Evolutionary conservation across 2,797 vertebrate genomes (phyloP).

Genomic region (Dendrocincla fuliginosa): DNA sequence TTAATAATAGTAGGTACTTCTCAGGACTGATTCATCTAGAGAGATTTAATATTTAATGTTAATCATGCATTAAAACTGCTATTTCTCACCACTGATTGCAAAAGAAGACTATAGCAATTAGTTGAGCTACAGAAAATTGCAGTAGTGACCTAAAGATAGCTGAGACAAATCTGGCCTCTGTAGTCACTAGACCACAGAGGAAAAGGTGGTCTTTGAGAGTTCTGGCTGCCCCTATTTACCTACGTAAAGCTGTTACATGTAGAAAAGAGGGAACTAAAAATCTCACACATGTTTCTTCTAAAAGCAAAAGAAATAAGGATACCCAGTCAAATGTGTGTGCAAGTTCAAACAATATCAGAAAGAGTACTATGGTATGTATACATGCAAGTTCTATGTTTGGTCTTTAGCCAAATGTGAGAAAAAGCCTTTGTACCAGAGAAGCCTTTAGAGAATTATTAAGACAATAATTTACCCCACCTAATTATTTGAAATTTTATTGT

Average conservation of each 20-base stretch:
- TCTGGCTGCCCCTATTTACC: background rate
- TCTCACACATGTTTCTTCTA: background rate
- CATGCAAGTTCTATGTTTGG: background rate
- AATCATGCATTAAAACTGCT: background rate
- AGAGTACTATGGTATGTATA: background rate
- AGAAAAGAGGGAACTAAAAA: background rate
- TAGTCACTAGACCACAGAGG: background rate
- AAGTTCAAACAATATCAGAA: background rate
- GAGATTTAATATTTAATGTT: background rate
- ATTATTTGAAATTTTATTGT: background rate
- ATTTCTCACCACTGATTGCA: background rate
- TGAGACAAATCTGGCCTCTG: background rate
- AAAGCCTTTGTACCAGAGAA: background rate
- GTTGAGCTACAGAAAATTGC: background rate
- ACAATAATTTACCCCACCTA: background rate
- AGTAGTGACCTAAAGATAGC: background rate
- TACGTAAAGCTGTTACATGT: background rate
- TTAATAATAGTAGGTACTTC: background rate
- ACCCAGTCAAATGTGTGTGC: rapidly evolving
- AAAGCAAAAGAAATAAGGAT: background rate
- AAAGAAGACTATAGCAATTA: background rate
- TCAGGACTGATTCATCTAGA: background rate
- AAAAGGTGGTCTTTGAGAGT: background rate
- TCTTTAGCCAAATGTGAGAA: background rate
- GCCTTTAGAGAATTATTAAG: background rate